phyloP scores from a whole-genome alignment of 2,113 vertebrate species.

The Sapayoa aenigma region DNA sequence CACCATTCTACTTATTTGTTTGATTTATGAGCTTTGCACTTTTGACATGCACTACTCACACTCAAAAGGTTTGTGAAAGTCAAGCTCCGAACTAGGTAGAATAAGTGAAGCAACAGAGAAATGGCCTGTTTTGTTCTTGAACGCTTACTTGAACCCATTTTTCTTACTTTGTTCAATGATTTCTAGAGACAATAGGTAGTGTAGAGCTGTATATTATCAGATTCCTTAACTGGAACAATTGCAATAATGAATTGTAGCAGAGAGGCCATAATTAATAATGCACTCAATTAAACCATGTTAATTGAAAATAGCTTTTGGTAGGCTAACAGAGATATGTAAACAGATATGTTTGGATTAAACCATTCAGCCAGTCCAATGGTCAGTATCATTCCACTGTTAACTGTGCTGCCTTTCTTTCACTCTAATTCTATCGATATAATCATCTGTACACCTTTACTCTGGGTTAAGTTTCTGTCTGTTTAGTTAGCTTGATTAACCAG shows the following conservation, averaged over 20 bases:
- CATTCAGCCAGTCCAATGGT: neutral
- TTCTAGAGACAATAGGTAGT: neutral
- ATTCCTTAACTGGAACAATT: neutral
- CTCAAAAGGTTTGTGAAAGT: neutral
- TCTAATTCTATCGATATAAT: neutral
- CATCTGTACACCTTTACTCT: neutral
- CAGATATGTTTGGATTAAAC: neutral
- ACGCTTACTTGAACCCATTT: neutral
- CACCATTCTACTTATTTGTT: neutral
- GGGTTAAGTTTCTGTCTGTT: neutral
- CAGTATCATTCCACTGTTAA: neutral
- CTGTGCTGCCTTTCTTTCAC: neutral
- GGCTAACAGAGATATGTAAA: neutral
- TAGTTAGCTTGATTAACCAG: neutral
- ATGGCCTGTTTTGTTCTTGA: neutral
- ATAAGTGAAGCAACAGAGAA: neutral
- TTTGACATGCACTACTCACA: neutral
- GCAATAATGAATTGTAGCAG: neutral
- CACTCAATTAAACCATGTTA: neutral
- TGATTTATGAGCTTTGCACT: neutral
- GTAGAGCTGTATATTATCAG: neutral
- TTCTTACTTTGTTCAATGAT: neutral
- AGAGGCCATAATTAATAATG: neutral
- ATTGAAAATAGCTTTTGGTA: neutral
- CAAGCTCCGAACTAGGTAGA: neutral